A percentile compares a stretch with the other conserved stretches of the same genome.
Evolutionary conservation across 2,888 invertebrate genomes (phyloP).

Genomic region (Leptothorax acervorum): DNA sequence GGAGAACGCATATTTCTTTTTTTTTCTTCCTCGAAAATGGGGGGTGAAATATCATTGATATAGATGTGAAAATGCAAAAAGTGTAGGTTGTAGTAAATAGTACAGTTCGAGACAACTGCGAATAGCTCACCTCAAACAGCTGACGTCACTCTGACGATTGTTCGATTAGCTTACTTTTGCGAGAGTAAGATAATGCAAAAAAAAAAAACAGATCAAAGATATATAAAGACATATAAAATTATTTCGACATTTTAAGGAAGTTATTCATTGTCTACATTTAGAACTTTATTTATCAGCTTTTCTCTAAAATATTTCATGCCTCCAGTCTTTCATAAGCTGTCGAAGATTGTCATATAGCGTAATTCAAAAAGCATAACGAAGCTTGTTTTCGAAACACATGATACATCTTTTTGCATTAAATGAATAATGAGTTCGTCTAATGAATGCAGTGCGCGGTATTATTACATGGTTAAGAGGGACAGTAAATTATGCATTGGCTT

Average conservation of each 20-base stretch:
- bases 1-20: constrained; percentile 5
- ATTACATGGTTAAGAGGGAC: constrained; percentile 29
- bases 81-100: constrained; percentile 27
- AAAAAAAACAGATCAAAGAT: not conserved
- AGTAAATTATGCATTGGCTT: constrained; percentile 44
- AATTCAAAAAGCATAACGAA: not conserved
- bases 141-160: not conserved
- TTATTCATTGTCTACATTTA: not conserved
- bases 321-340: not conserved
- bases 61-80: constrained; percentile 17
- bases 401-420: constrained; percentile 31
- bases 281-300: not conserved
- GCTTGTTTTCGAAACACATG: constrained; percentile 18
- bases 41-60: not conserved
- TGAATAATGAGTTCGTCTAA: constrained; percentile 37
- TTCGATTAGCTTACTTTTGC: not conserved
- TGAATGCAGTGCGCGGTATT: constrained; percentile 39
- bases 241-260: not conserved
- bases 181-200: not conserved
- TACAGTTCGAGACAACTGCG: constrained; percentile 1
- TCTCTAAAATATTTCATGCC: not conserved
- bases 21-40: constrained; percentile 8
- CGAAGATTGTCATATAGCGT: not conserved
- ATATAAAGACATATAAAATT: not conserved
- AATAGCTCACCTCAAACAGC: constrained; percentile 21